Evolutionary conservation across 1,140 invertebrate genomes (phyloP).

Genomic region (Trichonephila clavata): DNA sequence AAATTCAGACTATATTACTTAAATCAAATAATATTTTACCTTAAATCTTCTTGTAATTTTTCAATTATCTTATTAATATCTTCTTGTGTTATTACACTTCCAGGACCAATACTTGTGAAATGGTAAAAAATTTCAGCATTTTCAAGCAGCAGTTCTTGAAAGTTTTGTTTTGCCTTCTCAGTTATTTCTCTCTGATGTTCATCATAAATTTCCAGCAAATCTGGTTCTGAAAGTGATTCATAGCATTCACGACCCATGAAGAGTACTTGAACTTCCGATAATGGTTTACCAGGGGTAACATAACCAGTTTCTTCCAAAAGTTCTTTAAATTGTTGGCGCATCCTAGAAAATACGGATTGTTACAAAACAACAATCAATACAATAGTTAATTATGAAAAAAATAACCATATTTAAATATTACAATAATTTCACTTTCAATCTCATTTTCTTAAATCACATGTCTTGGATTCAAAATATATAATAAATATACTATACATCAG

Average conservation of each 20-base stretch:
- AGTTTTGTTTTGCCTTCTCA: constrained; percentile 94
- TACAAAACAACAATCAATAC: no score
- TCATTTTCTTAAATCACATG: no score
- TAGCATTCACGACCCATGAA: constrained; percentile 98
- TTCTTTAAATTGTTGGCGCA: constrained; percentile 92
- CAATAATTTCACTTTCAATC: no score
- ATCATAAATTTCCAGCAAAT: constrained; percentile 96
- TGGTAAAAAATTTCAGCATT: constrained; percentile 97
- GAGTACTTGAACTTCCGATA: constrained; percentile 94
- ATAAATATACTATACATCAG: no score
- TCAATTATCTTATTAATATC: constrained; percentile 96
- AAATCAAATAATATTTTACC: constrained; percentile 82
- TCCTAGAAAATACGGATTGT: constrained; percentile 79
- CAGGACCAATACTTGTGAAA: constrained; percentile 93
- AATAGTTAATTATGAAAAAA: no score
- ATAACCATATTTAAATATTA: no score
- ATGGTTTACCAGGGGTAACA: constrained; percentile 93
- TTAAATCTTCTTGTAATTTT: constrained; percentile 93
- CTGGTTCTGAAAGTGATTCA: constrained; percentile 92
- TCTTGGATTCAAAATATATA: no score
- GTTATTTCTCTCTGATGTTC: constrained; percentile 96
- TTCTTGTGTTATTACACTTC: constrained; percentile 94
- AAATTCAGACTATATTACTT: no score
- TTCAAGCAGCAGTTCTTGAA: constrained; percentile 95
- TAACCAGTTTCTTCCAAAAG: constrained; percentile 96